Percentiles rank a stretch among this genome's conserved stretches.
phyloP scores from a whole-genome alignment of 2,888 invertebrate species.

The Pseudococcus jackbeardsleyi region DNA sequence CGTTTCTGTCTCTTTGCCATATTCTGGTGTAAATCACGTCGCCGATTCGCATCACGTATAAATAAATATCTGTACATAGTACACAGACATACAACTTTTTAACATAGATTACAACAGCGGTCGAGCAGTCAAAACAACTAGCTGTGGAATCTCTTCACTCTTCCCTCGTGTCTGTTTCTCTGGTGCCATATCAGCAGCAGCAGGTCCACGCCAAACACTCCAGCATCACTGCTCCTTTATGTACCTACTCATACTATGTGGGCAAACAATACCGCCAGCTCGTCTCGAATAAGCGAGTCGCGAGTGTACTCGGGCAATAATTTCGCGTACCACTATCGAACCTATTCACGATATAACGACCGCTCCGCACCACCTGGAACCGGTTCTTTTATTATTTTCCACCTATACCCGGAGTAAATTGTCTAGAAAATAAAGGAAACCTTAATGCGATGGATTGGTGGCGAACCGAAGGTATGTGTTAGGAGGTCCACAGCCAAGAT shows the following conservation, averaged over 20 bases:
- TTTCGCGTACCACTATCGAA: conserved; percentile 9
- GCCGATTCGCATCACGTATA: conserved; percentile 15
- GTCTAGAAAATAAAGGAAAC: conserved; percentile 10
- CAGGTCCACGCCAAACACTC: conserved; percentile 1
- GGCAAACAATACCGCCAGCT: not conserved
- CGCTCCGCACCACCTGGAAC: not conserved
- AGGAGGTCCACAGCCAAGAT: not conserved
- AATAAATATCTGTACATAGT: not conserved
- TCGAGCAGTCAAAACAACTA: conserved; percentile 23
- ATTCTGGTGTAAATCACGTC: conserved; percentile 1
- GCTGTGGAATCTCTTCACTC: not conserved
- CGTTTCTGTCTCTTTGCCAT: not conserved
- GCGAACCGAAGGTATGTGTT: not conserved
- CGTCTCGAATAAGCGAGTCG: not conserved
- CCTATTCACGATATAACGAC: not conserved
- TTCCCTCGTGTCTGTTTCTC: not conserved
- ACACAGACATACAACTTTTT: not conserved
- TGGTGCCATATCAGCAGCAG: not conserved
- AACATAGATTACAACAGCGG: not conserved
- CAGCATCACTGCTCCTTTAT: not conserved
- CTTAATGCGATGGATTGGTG: not conserved
- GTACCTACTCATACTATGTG: not conserved
- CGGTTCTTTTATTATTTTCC: conserved; percentile 10
- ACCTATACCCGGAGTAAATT: not conserved
- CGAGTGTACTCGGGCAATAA: not conserved